Conservation (phyloP, 2,888 invertebrate genomes). For the Gari tellinella region DNA sequence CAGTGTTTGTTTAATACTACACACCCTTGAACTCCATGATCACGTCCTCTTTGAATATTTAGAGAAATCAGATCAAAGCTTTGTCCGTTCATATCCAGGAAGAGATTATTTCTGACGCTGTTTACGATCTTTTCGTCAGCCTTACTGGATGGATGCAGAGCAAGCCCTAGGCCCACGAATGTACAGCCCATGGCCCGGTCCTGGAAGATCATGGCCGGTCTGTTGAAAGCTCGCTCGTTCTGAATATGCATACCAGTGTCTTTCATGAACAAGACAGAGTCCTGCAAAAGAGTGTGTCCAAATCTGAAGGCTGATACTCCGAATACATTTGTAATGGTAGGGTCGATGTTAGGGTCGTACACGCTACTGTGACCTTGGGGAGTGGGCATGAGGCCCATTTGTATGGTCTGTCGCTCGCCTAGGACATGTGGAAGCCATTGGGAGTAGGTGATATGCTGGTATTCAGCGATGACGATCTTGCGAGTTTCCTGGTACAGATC, state of each 20-base stretch:
- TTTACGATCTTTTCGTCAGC: conserved; percentile 55
- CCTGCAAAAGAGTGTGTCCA: conserved; percentile 97
- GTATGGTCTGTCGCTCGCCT: conserved; percentile 25
- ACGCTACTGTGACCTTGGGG: conserved; percentile 91
- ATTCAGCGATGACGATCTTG: conserved; percentile 89
- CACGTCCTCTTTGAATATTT: conserved; percentile 95
- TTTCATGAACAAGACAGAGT: conserved; percentile 58
- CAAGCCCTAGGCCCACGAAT: conserved; percentile 46
- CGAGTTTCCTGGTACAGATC: conserved; percentile 85
- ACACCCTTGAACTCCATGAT: conserved; percentile 91
- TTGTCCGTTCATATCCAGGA: conserved; percentile 82
- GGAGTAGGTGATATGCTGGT: conserved; percentile 86
- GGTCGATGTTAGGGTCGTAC: conserved; percentile 92
- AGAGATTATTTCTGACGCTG: conserved; percentile 92
- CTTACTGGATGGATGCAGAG: conserved; percentile 55
- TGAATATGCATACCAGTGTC: conserved; percentile 35
- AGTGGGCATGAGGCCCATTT: conserved; percentile 86
- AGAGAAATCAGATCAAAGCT: conserved; percentile 92
- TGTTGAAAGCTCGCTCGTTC: conserved; percentile 62
- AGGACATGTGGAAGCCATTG: conserved; percentile 88
- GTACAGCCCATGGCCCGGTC: conserved; percentile 50
- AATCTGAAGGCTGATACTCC: conserved; percentile 97
- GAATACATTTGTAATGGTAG: conserved; percentile 92
- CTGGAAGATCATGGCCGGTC: conserved; percentile 57
- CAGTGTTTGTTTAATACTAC: no score